Percentiles rank a stretch among this genome's conserved stretches.
These are phyloP conservation scores for Ylistrum balloti DNA, from an alignment of 1,140 invertebrate species.

Conservation along the genomic window DNA sequence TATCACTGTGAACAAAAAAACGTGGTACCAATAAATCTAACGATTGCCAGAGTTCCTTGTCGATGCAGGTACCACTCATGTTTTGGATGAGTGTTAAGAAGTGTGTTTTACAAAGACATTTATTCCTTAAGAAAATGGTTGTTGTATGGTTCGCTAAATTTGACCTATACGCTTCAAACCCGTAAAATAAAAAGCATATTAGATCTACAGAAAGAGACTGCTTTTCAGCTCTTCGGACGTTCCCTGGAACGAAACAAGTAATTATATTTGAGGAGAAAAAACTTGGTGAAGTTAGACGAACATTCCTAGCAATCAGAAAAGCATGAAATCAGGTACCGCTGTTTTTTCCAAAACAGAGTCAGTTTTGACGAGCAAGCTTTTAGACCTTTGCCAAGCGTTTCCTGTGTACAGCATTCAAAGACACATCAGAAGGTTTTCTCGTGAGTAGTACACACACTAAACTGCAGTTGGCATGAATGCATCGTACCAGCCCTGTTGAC, in stretches of 20 bases:
- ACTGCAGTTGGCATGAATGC: background rate
- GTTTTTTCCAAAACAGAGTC: background rate
- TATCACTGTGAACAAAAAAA: background rate
- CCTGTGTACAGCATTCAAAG: background rate
- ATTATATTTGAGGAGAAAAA: constrained; percentile 35
- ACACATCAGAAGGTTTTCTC: background rate
- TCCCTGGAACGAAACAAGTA: background rate
- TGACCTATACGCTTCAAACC: constrained; percentile 16
- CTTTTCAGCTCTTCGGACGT: background rate
- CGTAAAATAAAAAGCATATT: background rate
- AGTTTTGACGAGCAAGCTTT: background rate
- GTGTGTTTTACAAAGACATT: background rate
- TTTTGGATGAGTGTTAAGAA: background rate
- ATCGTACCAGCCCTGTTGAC: background rate
- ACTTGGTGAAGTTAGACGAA: background rate
- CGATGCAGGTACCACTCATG: background rate
- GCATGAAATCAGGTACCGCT: constrained; percentile 30
- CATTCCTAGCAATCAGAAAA: constrained; percentile 10
- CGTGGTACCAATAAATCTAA: background rate
- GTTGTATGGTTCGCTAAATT: constrained; percentile 25
- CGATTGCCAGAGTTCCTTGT: background rate
- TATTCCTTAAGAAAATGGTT: background rate
- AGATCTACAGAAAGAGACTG: background rate
- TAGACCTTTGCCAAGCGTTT: constrained; percentile 13
- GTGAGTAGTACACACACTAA: background rate